phyloP scores from a whole-genome alignment of 2,888 invertebrate species.

The Uropetala carovei region DNA sequence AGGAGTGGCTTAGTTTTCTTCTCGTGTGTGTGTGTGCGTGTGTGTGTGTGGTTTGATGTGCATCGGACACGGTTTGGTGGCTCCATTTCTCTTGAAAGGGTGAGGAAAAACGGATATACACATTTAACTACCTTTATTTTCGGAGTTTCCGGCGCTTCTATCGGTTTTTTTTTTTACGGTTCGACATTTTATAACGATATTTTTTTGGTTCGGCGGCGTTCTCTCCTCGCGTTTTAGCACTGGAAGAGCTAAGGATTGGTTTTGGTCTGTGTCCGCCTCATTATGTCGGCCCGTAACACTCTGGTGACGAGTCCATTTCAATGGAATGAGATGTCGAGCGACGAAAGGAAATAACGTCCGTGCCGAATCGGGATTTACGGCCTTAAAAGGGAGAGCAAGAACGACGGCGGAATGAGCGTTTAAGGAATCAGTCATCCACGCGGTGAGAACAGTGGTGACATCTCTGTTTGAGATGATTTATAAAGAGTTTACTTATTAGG shows the following conservation, averaged over 20 bases:
- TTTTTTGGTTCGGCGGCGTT: neutral
- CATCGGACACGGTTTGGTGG: slow-evolving; percentile 22
- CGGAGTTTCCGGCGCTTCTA: neutral
- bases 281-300: neutral
- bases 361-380: neutral
- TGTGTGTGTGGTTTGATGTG: neutral
- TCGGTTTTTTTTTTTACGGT: too few relatives aligned
- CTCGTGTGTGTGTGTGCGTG: neutral
- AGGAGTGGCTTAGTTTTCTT: neutral
- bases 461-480: slow-evolving; percentile 28
- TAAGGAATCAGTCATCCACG: slow-evolving; percentile 16
- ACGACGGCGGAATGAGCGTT: neutral
- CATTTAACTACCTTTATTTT: too few relatives aligned
- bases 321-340: neutral
- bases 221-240: neutral
- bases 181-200: neutral
- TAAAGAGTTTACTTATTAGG: neutral
- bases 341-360: neutral
- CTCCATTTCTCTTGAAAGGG: neutral
- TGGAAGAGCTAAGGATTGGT: neutral
- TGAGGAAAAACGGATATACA: neutral
- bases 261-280: neutral
- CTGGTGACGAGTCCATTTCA: neutral
- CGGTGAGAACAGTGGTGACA: neutral
- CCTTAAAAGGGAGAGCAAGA: neutral